A percentile compares a stretch with the other conserved stretches of the same genome.
phyloP scores from a whole-genome alignment of 2,797 vertebrate genomes.

The Gorsachius magnificus region DNA sequence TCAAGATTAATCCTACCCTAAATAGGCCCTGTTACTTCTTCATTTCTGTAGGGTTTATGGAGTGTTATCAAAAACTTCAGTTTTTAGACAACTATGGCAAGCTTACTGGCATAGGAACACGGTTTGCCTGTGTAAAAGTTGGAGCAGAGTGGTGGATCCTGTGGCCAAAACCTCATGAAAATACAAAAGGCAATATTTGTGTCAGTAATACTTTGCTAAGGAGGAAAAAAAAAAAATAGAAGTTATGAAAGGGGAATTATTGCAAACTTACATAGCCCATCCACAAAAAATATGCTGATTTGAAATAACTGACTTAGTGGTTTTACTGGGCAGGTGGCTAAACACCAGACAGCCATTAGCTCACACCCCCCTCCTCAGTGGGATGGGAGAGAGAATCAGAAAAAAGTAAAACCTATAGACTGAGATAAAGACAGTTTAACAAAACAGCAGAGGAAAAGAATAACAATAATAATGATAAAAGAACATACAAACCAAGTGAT shows the following conservation, averaged over 20 bases:
- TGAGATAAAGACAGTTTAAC: too few relatives aligned
- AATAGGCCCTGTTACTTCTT: neutral
- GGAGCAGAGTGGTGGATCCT: neutral
- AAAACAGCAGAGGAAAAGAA: too few relatives aligned
- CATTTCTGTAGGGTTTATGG: neutral
- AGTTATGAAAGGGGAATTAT: neutral
- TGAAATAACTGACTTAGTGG: neutral
- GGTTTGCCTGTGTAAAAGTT: neutral
- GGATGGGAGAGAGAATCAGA: too few relatives aligned
- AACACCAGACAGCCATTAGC: too few relatives aligned
- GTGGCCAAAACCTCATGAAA: neutral
- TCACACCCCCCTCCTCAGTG: too few relatives aligned
- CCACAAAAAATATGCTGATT: neutral
- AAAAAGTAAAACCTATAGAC: too few relatives aligned
- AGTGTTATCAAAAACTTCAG: neutral
- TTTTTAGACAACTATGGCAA: neutral
- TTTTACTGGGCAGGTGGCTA: too few relatives aligned
- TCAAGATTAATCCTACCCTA: neutral
- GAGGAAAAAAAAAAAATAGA: neutral
- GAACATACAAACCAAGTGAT: too few relatives aligned
- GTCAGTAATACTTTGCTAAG: neutral
- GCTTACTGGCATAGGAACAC: neutral
- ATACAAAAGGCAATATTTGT: neutral
- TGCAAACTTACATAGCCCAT: neutral
- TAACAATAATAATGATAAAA: too few relatives aligned